These are phyloP conservation scores for Spisula solida DNA, from an alignment of 2,888 invertebrate species.

Conservation along the genomic window DNA sequence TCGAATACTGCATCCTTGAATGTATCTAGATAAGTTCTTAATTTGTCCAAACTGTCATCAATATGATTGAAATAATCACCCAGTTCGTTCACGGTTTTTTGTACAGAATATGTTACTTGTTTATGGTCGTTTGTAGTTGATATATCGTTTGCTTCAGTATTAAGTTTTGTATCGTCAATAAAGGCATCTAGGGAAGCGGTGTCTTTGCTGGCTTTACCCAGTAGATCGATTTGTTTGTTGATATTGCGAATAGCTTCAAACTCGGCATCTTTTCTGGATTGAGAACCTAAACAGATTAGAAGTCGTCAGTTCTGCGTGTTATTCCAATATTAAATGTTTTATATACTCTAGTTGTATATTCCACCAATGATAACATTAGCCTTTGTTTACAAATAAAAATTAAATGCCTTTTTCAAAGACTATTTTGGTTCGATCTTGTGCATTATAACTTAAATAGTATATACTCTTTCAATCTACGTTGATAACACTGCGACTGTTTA, in stretches of 20 bases:
- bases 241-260: slow-evolving; percentile 15
- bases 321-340: no score
- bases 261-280: not conserved
- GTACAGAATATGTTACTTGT: slow-evolving; percentile 43
- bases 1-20: slow-evolving; percentile 54
- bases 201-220: slow-evolving; percentile 28
- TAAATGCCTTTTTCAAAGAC: no score
- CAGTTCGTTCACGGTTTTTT: slow-evolving; percentile 29
- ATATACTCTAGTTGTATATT: no score
- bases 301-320: no score
- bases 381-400: no score
- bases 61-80: slow-evolving; percentile 43
- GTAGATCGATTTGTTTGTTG: slow-evolving; percentile 1
- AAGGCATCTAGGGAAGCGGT: slow-evolving; percentile 20
- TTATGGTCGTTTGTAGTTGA: not conserved
- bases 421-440: no score
- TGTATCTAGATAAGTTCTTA: slow-evolving; percentile 28
- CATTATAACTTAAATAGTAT: no score
- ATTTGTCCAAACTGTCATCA: slow-evolving; percentile 33
- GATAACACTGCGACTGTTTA: no score
- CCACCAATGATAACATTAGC: no score
- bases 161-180: slow-evolving; percentile 31
- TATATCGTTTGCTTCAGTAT: not conserved
- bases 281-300: not conserved
- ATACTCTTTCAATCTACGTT: no score